A percentile compares a stretch with the other conserved stretches of the same genome.
phyloP scores from a whole-genome alignment of 2,888 invertebrate species.

The Lasioglossum figueresi region DNA sequence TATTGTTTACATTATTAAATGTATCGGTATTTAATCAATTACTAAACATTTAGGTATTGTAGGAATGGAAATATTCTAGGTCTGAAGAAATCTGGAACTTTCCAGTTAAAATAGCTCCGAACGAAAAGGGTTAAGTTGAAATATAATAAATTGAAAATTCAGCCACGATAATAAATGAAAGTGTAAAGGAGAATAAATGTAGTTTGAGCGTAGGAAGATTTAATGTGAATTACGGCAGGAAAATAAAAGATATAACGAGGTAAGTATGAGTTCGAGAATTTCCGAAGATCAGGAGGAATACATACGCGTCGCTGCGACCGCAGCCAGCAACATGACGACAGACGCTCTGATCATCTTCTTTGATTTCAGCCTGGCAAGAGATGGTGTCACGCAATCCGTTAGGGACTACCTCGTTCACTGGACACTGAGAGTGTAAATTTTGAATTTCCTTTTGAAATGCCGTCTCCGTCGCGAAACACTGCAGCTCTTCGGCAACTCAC shows the following conservation, averaged over 20 bases:
- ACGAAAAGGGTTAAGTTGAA: no score
- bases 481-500: conserved; percentile 73
- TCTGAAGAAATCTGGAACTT: no score
- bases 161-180: neutral
- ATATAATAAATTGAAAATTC: neutral
- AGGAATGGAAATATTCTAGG: no score
- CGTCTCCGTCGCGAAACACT: conserved; percentile 79
- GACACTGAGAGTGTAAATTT: conserved; percentile 60
- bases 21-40: no score
- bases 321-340: conserved; percentile 70
- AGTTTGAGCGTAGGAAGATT: neutral
- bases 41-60: no score
- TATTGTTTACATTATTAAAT: no score
- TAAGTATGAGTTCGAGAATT: neutral
- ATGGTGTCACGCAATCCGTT: conserved; percentile 13
- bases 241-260: neutral
- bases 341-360: conserved; percentile 71
- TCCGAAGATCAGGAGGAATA: conserved; percentile 51
- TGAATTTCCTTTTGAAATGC: conserved; percentile 76
- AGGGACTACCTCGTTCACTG: conserved; percentile 36
- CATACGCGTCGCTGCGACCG: conserved; percentile 75
- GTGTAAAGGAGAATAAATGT: neutral
- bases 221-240: neutral
- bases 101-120: no score
- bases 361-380: neutral